Evolutionary conservation across 2,797 vertebrate genomes (phyloP).

Genomic region (Amphiprion clarkii): DNA sequence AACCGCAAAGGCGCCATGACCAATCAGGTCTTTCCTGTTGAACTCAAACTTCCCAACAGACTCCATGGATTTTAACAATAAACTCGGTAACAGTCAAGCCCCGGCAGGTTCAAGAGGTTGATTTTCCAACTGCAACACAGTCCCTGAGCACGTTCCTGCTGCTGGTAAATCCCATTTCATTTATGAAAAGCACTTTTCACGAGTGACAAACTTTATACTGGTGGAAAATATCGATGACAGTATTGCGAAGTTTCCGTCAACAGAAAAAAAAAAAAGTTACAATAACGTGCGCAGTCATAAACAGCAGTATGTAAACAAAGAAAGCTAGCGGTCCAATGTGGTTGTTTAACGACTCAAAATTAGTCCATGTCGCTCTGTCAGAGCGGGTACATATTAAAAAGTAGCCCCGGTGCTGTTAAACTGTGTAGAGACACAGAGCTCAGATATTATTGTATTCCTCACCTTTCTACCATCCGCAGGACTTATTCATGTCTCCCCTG

Average conservation of each 20-base stretch:
- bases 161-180: slow-evolving; percentile 79
- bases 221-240: slow-evolving; percentile 10
- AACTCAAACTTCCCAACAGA: slow-evolving; percentile 96
- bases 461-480: slow-evolving; percentile 52
- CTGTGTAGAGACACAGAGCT: slow-evolving; percentile 28
- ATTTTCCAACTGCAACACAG: slow-evolving; percentile 51
- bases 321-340: background rate
- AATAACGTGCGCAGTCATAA: slow-evolving; percentile 27
- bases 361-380: background rate
- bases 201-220: slow-evolving; percentile 51
- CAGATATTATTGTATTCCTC: slow-evolving; percentile 57
- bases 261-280: slow-evolving; percentile 23
- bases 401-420: background rate
- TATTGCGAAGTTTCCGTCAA: slow-evolving; percentile 34
- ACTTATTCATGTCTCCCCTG: slow-evolving; percentile 51
- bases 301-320: slow-evolving; percentile 33
- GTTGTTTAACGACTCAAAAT: background rate
- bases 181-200: slow-evolving; percentile 48
- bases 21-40: slow-evolving; percentile 95
- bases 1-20: slow-evolving; percentile 96
- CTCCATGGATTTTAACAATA: slow-evolving; percentile 84
- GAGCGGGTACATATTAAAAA: background rate
- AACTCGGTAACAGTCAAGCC: slow-evolving; percentile 20
- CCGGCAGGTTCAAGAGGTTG: slow-evolving; percentile 62
- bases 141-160: slow-evolving; percentile 63